These are phyloP conservation scores for Goniozus legneri DNA, from an alignment of 1,140 invertebrate species.

Conservation along the genomic window DNA sequence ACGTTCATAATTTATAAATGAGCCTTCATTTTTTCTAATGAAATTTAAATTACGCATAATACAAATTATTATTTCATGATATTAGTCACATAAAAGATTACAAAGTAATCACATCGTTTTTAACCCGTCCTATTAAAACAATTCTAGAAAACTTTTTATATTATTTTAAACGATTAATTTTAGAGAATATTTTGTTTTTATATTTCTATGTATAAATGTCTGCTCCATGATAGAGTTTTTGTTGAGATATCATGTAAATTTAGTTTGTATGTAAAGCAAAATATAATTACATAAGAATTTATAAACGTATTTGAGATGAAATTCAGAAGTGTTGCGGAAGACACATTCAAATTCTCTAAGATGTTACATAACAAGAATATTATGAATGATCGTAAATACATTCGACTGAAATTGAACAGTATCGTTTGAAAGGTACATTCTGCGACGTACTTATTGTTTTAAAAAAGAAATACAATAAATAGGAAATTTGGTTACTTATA, in stretches of 20 bases:
- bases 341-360: constrained; percentile 17
- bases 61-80: constrained; percentile 12
- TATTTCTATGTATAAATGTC: constrained; percentile 52
- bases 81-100: constrained; percentile 14
- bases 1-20: too few relatives aligned
- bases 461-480: constrained; percentile 11
- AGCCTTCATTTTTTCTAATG: too few relatives aligned
- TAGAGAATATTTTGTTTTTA: constrained; percentile 48
- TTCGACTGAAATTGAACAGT: constrained; percentile 47
- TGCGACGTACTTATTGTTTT: constrained; percentile 45
- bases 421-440: constrained; percentile 39
- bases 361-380: constrained; percentile 20
- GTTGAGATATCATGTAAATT: constrained; percentile 53
- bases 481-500: constrained; percentile 15
- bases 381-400: constrained; percentile 28
- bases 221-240: constrained; percentile 47
- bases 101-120: constrained; percentile 28
- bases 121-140: constrained; percentile 39
- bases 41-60: constrained; percentile 4
- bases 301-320: constrained; percentile 29
- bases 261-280: constrained; percentile 35
- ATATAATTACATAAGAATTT: constrained; percentile 34
- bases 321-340: constrained; percentile 18
- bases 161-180: constrained; percentile 38
- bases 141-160: constrained; percentile 37